A percentile compares a stretch with the other conserved stretches of the same genome.
These are phyloP conservation scores for Agrochola lychnidis DNA, from an alignment of 2,888 invertebrate genomes.

Conservation along the genomic window DNA sequence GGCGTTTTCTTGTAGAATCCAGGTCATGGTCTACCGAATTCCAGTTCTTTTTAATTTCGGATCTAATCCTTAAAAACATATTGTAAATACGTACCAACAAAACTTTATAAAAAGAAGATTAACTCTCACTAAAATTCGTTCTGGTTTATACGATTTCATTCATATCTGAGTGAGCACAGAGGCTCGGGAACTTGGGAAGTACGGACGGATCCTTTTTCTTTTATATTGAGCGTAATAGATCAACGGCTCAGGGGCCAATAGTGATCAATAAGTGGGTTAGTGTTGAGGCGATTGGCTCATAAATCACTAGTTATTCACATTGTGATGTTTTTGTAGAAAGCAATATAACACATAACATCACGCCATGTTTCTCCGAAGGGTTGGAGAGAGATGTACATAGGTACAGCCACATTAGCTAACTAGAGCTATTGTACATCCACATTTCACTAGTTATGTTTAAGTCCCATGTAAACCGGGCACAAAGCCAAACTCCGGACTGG, in stretches of 20 bases:
- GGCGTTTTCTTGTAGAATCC: background rate
- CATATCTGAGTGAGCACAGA: conserved; percentile 38
- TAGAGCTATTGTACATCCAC: background rate
- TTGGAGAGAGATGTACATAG: background rate
- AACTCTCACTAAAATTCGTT: background rate
- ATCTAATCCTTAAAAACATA: background rate
- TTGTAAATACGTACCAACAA: too few relatives aligned
- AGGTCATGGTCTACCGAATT: too few relatives aligned
- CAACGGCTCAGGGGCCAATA: conserved; percentile 29
- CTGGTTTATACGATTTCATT: conserved; percentile 20
- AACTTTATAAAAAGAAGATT: conserved; percentile 3
- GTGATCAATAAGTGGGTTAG: conserved; percentile 54
- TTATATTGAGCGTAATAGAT: conserved; percentile 50
- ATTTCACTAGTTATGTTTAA: background rate
- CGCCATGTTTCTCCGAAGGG: background rate
- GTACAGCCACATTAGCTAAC: too few relatives aligned
- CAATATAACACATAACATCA: background rate
- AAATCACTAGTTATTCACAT: conserved; percentile 21
- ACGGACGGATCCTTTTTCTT: conserved; percentile 21
- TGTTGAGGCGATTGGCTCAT: conserved; percentile 36
- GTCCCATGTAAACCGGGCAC: too few relatives aligned
- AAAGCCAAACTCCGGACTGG: too few relatives aligned
- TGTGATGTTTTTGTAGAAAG: background rate
- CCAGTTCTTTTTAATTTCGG: background rate
- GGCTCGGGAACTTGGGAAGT: conserved; percentile 5